Conservation (phyloP, 1,140 invertebrate species). For the Diorhabda elongata region DNA sequence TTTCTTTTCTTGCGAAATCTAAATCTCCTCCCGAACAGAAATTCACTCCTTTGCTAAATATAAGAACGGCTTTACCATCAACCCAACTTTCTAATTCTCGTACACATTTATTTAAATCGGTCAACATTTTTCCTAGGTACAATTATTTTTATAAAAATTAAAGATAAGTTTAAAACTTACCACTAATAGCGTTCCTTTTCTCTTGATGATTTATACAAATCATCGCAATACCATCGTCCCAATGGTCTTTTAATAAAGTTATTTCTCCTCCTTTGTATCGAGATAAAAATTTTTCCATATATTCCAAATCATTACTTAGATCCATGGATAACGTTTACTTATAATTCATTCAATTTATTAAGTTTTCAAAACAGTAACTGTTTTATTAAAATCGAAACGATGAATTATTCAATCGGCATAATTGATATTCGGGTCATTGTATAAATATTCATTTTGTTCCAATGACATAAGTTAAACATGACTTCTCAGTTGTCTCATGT, state of each 20-base stretch:
- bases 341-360: too few relatives aligned
- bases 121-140: slow-evolving; percentile 57
- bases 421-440: too few relatives aligned
- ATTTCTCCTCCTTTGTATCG: slow-evolving; percentile 18
- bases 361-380: too few relatives aligned
- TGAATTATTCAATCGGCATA: too few relatives aligned
- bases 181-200: slow-evolving; percentile 23
- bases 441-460: too few relatives aligned
- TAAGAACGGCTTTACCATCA: slow-evolving; percentile 55
- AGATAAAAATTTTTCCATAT: slow-evolving; percentile 9
- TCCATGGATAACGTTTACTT: too few relatives aligned
- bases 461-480: too few relatives aligned
- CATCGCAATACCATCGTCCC: slow-evolving; percentile 18
- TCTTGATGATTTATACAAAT: slow-evolving; percentile 12
- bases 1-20: slow-evolving; percentile 48
- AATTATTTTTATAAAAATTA: neutral
- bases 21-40: slow-evolving; percentile 63
- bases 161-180: neutral
- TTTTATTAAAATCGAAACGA: too few relatives aligned
- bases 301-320: neutral
- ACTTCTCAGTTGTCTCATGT: too few relatives aligned
- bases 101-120: slow-evolving; percentile 51
- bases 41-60: slow-evolving; percentile 49
- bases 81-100: slow-evolving; percentile 50
- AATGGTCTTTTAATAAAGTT: slow-evolving; percentile 16